Percentiles rank a stretch among this genome's conserved stretches.
These are phyloP conservation scores for Nautilus pompilius DNA, from an alignment of 1,140 invertebrate species.

Conservation along the genomic window DNA sequence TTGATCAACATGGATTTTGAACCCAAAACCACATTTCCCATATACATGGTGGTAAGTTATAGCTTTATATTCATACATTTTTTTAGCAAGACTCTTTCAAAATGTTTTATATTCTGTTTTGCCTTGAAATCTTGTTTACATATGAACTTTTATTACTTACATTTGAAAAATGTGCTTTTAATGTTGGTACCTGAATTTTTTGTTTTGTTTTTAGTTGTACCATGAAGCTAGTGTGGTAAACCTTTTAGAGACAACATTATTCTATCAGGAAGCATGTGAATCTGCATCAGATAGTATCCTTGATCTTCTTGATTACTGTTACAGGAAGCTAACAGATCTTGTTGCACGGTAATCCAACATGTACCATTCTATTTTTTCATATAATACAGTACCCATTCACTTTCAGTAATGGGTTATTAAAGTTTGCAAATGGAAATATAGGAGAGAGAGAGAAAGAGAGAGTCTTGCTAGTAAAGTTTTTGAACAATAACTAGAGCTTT, in stretches of 20 bases:
- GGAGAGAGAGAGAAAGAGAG: no score
- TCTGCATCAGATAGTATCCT: constrained; percentile 45
- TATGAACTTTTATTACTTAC: background rate
- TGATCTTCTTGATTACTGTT: constrained; percentile 55
- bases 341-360: constrained; percentile 47
- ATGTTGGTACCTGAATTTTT: no score
- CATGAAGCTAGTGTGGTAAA: constrained; percentile 55
- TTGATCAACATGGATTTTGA: constrained; percentile 48
- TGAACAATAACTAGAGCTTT: no score
- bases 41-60: constrained; percentile 53
- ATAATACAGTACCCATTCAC: no score
- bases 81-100: background rate
- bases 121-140: background rate
- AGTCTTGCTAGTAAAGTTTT: no score
- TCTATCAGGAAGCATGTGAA: constrained; percentile 50
- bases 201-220: constrained; percentile 41
- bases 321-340: constrained; percentile 50
- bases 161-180: background rate
- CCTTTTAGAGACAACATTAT: constrained; percentile 53
- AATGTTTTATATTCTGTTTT: background rate
- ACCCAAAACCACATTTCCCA: constrained; percentile 50
- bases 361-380: no score
- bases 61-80: background rate
- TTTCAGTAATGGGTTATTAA: no score
- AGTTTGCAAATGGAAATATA: no score